Evolutionary conservation across 1,140 invertebrate genomes (phyloP).

Genomic region (Hypsibius dujardini): DNA sequence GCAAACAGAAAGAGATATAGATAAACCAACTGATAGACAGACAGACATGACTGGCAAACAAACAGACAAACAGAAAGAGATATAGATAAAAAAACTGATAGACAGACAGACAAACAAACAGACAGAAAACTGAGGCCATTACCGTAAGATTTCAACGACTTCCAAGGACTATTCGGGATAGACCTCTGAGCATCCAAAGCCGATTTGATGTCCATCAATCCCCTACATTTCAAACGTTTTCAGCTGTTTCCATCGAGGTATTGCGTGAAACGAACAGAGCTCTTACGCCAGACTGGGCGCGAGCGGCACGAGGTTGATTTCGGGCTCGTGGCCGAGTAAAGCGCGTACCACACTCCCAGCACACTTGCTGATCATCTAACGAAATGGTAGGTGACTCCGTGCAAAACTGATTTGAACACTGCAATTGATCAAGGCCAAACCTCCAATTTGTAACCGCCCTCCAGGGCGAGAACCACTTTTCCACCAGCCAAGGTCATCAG

Average conservation of each 20-base stretch:
- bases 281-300: too few species aligned
- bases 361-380: neutral
- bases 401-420: too few species aligned
- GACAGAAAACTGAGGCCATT: neutral
- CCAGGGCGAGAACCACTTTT: conserved; percentile 44
- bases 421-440: neutral
- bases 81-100: too few species aligned
- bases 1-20: too few species aligned
- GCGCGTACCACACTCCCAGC: neutral
- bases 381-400: too few species aligned
- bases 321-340: neutral
- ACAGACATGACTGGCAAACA: too few species aligned
- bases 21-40: too few species aligned
- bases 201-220: neutral
- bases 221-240: neutral
- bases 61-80: too few species aligned
- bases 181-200: neutral
- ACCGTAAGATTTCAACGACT: neutral
- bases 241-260: too few species aligned
- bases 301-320: too few species aligned
- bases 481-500: conserved; percentile 55
- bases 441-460: conserved; percentile 28
- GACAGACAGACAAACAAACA: too few species aligned
- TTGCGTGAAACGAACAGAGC: too few species aligned
- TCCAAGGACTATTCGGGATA: neutral